Evolutionary conservation across 2,888 invertebrate species (phyloP).

Genomic region (Parnassius apollo): DNA sequence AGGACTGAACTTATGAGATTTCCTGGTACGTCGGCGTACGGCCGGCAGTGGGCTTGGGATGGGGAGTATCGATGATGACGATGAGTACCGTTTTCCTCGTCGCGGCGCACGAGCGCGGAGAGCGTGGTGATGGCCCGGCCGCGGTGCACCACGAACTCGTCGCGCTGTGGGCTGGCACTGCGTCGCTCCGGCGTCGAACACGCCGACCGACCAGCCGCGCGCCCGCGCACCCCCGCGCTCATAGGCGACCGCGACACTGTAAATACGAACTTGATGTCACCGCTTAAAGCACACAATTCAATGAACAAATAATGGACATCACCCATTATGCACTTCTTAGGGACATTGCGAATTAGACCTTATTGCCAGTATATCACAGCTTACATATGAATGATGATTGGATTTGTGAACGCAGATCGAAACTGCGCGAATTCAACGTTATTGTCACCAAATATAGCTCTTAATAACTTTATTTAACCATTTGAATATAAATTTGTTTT

Average conservation of each 20-base stretch:
- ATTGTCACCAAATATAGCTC: no score
- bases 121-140: conserved; percentile 89
- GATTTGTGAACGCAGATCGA: no score
- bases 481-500: no score
- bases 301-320: not conserved
- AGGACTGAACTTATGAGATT: no score
- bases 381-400: no score
- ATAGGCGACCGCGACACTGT: conserved; percentile 79
- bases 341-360: no score
- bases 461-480: no score
- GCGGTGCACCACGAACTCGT: conserved; percentile 91
- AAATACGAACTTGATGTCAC: conserved; percentile 23
- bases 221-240: conserved; percentile 53
- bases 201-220: conserved; percentile 53
- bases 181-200: conserved; percentile 70
- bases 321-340: not conserved
- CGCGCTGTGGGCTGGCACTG: conserved; percentile 75
- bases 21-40: no score
- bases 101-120: conserved; percentile 74
- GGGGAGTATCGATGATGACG: not conserved
- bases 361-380: no score
- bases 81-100: conserved; percentile 37
- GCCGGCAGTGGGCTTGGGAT: no score
- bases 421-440: no score
- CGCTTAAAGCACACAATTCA: not conserved